Base-by-base conservation (phyloP, 2,797 vertebrate species). In the Sebastes vulpes region DNA sequence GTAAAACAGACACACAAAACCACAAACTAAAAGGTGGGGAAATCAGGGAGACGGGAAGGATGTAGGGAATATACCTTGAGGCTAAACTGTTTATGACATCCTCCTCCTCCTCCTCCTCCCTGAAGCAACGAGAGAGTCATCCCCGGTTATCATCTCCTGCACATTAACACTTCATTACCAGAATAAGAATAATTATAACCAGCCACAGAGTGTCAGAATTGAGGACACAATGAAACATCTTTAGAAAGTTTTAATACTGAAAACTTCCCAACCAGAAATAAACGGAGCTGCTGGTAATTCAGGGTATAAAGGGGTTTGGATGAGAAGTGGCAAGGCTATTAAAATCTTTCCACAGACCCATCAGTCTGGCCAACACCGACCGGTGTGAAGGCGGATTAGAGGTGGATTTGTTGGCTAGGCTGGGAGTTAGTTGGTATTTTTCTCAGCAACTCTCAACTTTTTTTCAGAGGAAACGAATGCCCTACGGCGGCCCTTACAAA, bases 61-160 rank as follows among this genome's bases (percentile, higher is more conserved):
- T 66, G 23, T 3, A 18, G 29, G 42, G 50, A 14, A 56, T 71
- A 20, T 38, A 79, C 66, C 72, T 86, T 18, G 81, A 94, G 20
- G 80, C 89, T 88, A 91, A 91, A 87, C 84, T 86, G 60, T 81
- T 83, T 23, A 53, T 60, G 14, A 70, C 63, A 57, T 68, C 23
- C 23, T 84, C 67, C 5, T 79, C 88, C 60, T 59, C 84, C 29
- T 80, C 88, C 63, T 68, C 84, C 14, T 81, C 89, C 50, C 71
- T 60, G 1, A 5, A 52, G 60, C 8, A 70, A 77, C 12, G 5
- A 57, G 4, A 77, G 20, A 77, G 21, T 75, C 73, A 66, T 65
- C 66, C 57, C 69, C 16, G 6, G 65, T 83, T 72, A 76, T 87
- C 50, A 66, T 75, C 56, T 59, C 26, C 46, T 35, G 46, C 68